Conservation (phyloP, 2,797 vertebrate genomes). For the Numenius phaeopus region DNA sequence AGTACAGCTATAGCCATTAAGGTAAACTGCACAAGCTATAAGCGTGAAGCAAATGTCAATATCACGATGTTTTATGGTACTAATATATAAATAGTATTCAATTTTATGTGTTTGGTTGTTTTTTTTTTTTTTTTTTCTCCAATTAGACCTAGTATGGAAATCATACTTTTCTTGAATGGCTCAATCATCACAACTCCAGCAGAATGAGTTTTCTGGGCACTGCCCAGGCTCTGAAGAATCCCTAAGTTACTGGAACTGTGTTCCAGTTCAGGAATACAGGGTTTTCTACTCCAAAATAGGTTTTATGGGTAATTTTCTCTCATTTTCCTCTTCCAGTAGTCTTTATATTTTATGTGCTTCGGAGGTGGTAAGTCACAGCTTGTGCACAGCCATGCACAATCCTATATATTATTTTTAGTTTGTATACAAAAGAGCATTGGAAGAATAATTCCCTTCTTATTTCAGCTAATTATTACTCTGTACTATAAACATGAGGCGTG, state of each 20-base stretch:
- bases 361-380: neutral
- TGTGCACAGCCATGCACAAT: neutral
- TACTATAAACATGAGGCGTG: neutral
- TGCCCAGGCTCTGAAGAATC: neutral
- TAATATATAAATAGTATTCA: neutral
- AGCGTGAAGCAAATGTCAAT: neutral
- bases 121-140: neutral
- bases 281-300: neutral
- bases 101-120: neutral
- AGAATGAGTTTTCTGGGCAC: neutral
- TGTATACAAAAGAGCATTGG: neutral
- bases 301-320: neutral
- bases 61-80: neutral
- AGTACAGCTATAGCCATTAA: neutral
- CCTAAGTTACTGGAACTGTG: neutral
- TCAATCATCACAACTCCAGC: neutral
- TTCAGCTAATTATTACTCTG: constrained; percentile 24
- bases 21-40: neutral
- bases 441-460: constrained; percentile 37
- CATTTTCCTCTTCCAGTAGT: neutral
- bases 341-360: neutral
- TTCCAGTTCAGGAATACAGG: neutral
- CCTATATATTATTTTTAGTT: neutral
- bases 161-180: neutral
- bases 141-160: neutral